Evolutionary conservation across 1,140 invertebrate genomes (phyloP).

Genomic region (Pygmarrhopalites habei): DNA sequence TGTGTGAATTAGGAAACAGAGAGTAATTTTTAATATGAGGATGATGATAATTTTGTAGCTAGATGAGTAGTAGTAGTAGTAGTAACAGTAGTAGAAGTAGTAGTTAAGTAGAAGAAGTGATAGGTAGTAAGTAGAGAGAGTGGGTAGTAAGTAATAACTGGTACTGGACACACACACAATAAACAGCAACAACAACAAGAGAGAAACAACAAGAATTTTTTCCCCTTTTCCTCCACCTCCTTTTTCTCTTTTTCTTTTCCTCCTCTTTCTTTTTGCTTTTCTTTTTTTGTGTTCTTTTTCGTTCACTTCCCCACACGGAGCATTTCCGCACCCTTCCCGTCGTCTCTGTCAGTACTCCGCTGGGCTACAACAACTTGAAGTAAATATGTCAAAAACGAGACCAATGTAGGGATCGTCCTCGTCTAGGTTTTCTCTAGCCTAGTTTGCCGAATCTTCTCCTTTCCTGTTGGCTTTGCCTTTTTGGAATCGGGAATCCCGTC

Average conservation of each 20-base stretch:
- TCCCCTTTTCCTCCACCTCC: too few relatives aligned
- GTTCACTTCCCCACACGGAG: slow-evolving; percentile 23
- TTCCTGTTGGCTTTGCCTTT: slow-evolving; percentile 16
- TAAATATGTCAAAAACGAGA: slow-evolving; percentile 11
- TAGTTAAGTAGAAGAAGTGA: too few relatives aligned
- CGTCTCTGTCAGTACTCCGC: slow-evolving; percentile 17
- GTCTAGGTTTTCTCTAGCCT: slow-evolving; percentile 40
- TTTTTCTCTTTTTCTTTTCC: too few relatives aligned
- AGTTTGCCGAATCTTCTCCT: slow-evolving; percentile 16
- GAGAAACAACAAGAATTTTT: slow-evolving; percentile 18
- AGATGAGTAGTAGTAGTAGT: not conserved
- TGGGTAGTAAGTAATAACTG: too few relatives aligned
- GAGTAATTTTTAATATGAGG: too few relatives aligned
- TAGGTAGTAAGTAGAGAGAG: too few relatives aligned
- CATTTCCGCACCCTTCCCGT: slow-evolving; percentile 25
- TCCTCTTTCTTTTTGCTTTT: too few relatives aligned
- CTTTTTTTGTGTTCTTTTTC: too few relatives aligned
- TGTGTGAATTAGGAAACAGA: too few relatives aligned
- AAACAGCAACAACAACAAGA: slow-evolving; percentile 9
- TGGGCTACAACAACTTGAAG: slow-evolving; percentile 2
- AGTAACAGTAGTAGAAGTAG: not conserved
- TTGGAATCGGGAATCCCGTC: not conserved
- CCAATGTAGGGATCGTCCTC: slow-evolving; percentile 32
- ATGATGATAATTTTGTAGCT: too few relatives aligned
- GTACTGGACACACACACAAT: not conserved